Conservation (phyloP, 2,113 vertebrate species). For the Oostethus manadensis region DNA sequence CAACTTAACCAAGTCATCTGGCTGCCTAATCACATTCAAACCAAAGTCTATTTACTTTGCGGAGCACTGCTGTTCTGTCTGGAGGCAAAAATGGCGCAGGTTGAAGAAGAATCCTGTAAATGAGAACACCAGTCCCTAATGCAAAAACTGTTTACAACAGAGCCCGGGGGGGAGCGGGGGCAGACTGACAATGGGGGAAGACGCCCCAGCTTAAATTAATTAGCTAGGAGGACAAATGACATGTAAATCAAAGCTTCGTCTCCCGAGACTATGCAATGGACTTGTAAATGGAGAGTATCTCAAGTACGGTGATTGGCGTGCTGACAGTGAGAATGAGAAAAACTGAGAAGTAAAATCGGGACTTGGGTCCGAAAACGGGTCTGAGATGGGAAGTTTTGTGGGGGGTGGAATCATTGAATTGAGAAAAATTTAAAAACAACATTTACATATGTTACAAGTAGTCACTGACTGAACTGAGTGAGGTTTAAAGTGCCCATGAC, state of each 20-base stretch:
- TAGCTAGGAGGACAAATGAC: slow-evolving; percentile 72
- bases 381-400: too few relatives aligned
- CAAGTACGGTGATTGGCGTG: neutral
- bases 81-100: slow-evolving; percentile 25
- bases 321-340: too few relatives aligned
- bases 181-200: slow-evolving; percentile 1
- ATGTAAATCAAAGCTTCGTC: slow-evolving; percentile 54
- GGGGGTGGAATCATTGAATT: too few relatives aligned
- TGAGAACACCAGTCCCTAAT: slow-evolving; percentile 5
- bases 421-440: too few relatives aligned
- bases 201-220: slow-evolving; percentile 59
- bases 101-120: slow-evolving; percentile 12
- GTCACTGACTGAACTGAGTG: too few relatives aligned
- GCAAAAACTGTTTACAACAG: slow-evolving; percentile 4
- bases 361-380: too few relatives aligned
- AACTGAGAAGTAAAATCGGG: too few relatives aligned
- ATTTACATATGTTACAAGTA: too few relatives aligned
- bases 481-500: too few relatives aligned
- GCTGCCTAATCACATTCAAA: slow-evolving; percentile 64
- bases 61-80: slow-evolving; percentile 52
- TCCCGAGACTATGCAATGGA: slow-evolving; percentile 17
- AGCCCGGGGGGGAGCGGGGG: neutral
- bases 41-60: slow-evolving; percentile 61
- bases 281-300: slow-evolving; percentile 20
- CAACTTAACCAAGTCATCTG: slow-evolving; percentile 64